phyloP scores from a whole-genome alignment of 2,888 invertebrate species.

The Apantesis nais region DNA sequence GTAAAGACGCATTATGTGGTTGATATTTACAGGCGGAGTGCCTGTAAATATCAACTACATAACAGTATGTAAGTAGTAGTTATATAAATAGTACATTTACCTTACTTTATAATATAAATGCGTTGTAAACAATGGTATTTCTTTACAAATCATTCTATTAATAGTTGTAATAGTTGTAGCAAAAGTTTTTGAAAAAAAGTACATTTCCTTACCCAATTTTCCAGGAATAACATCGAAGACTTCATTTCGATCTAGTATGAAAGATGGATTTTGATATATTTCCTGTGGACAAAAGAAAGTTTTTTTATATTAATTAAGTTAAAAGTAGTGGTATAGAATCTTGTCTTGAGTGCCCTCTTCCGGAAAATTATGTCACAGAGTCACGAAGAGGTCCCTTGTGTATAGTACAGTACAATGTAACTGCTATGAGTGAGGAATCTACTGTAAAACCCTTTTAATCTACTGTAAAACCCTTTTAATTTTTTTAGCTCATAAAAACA shows the following conservation, averaged over 20 bases:
- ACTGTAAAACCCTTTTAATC: not conserved
- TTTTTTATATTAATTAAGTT: not conserved
- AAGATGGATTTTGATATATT: conserved; percentile 90
- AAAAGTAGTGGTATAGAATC: not conserved
- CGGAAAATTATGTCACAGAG: not conserved
- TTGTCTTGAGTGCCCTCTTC: not conserved
- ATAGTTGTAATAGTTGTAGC: not conserved
- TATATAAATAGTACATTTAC: no score
- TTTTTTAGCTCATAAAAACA: no score
- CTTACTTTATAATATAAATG: not conserved
- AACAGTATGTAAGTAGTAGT: no score
- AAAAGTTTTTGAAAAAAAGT: not conserved
- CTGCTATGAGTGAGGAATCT: not conserved
- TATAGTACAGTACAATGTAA: no score
- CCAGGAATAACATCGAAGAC: conserved; percentile 95
- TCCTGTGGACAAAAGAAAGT: conserved; percentile 86
- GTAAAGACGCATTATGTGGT: no score
- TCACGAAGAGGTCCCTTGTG: not conserved
- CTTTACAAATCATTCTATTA: no score
- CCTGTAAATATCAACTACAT: no score
- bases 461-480: no score
- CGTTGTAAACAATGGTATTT: no score
- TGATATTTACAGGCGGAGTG: not conserved
- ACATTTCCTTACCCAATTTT: conserved; percentile 90
- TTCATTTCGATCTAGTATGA: conserved; percentile 91